Conservation (phyloP, 1,140 invertebrate genomes). For the Drosophila sp. region DNA sequence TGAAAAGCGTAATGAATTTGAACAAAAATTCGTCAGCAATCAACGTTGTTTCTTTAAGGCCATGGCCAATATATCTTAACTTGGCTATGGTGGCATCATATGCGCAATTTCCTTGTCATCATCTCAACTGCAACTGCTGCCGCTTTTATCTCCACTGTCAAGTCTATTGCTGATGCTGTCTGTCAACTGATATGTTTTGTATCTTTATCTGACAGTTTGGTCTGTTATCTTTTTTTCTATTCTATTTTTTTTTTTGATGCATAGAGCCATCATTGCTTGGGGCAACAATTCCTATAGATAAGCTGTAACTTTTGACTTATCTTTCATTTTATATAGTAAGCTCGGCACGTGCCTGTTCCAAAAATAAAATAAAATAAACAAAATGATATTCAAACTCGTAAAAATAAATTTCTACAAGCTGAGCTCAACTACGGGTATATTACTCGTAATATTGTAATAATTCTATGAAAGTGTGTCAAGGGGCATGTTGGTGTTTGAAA, state of each 20-base stretch:
- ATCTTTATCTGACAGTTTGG: slow-evolving; percentile 18
- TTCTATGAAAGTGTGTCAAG: slow-evolving; percentile 40
- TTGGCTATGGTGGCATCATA: slow-evolving; percentile 12
- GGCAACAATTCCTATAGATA: slow-evolving; percentile 43
- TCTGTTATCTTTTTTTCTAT: slow-evolving; percentile 36
- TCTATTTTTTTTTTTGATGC: neutral
- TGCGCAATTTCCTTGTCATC: slow-evolving; percentile 46
- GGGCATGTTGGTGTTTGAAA: neutral
- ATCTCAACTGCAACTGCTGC: slow-evolving; percentile 31
- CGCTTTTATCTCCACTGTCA: slow-evolving; percentile 43
- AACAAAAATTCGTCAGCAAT: slow-evolving; percentile 62
- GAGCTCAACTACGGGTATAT: neutral
- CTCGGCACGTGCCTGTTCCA: slow-evolving; percentile 20
- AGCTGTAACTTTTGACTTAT: slow-evolving; percentile 18
- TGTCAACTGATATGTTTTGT: slow-evolving; percentile 15
- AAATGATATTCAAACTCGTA: slow-evolving; percentile 1
- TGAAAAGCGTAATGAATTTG: slow-evolving; percentile 59
- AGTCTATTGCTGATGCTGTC: slow-evolving; percentile 28
- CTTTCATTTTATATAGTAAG: neutral
- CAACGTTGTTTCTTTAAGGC: slow-evolving; percentile 47
- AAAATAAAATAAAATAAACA: neutral
- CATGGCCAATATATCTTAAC: slow-evolving; percentile 47
- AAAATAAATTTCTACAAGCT: slow-evolving; percentile 22
- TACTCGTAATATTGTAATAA: slow-evolving; percentile 11
- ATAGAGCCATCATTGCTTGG: slow-evolving; percentile 39